These are phyloP conservation scores for Talpa occidentalis DNA, from an alignment of 2,113 vertebrate genomes.

Conservation along the genomic window DNA sequence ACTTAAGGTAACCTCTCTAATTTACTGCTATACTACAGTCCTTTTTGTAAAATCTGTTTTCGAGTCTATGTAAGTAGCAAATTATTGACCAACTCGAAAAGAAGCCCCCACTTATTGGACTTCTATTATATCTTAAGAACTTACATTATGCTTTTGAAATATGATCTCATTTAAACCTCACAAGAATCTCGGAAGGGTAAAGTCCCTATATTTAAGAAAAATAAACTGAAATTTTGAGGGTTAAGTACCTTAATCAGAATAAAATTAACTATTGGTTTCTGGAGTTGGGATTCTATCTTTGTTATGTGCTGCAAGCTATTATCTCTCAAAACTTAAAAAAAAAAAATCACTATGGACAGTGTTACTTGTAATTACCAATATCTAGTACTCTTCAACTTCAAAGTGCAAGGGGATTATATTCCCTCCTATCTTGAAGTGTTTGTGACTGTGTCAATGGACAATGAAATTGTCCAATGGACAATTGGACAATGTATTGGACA, in stretches of 20 bases:
- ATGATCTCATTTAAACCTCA: background rate
- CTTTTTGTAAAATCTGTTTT: background rate
- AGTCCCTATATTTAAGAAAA: background rate
- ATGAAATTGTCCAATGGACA: no score
- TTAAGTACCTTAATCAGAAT: background rate
- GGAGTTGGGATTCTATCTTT: background rate
- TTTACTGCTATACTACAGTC: background rate
- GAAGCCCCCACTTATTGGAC: background rate
- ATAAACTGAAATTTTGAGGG: background rate
- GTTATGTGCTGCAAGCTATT: background rate
- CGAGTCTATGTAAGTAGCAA: slow-evolving; percentile 22
- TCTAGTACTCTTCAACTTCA: background rate
- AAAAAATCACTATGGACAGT: background rate
- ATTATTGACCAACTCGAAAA: slow-evolving; percentile 40
- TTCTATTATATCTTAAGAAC: background rate
- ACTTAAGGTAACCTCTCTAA: background rate
- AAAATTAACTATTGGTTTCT: background rate
- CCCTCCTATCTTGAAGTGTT: background rate
- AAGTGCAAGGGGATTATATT: background rate
- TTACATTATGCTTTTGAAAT: background rate
- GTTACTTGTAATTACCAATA: background rate
- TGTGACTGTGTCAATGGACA: no score
- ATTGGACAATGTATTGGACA: no score
- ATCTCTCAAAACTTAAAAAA: background rate
- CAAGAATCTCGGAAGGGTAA: background rate